Base-by-base conservation (phyloP, 2,888 invertebrate genomes). In the Yponomeuta evonymella region DNA sequence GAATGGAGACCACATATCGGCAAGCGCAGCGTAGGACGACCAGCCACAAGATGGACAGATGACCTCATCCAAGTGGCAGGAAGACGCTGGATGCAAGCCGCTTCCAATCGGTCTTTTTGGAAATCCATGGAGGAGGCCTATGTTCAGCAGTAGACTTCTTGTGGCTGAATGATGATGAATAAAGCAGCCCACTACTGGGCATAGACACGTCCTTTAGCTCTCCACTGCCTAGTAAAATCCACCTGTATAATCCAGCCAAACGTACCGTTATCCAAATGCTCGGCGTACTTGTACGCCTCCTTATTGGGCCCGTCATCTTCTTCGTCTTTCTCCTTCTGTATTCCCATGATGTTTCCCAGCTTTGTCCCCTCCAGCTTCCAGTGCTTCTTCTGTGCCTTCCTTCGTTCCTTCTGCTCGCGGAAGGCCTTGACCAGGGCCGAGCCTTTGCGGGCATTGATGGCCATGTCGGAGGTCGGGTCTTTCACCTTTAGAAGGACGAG, bases 351-450 rank as follows among this genome's bases (percentile, higher is more conserved):
- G 81, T 99, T 98, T 77, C 98, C 98, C 73, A 98, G 93, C 78
- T 96, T 97, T 2, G 99, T 99, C 64, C 99, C 99, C 69, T 98
- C 98, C 72, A 99, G 87, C 85, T 99, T 98, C 99, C 99, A 99
- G 83, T 99, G 99, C 82, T 99, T 99, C 85, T 98, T 98, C 85
- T 99, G 99, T 0, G 98, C 98, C 83, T 97, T 98, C 71, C 96
- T 94, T n/a, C 98, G 93, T 83, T 99, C 99, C 81, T 99, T 98
- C 83, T 99, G 98, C 83, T 99, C 99, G 70, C 99, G 94, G 84
- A 96, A 98, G 0, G 95, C 95, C 73, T 97, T 94, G 0, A 99
- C 99, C 5, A 98, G 91, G 2, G 96, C 95, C 0, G 97, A 98
- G 1, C 99, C 99, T 87, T 99, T 99, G 4, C 98, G 94, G 0